Conservation (phyloP, 2,113 vertebrate species). For the Myrmecophaga tridactyla region DNA sequence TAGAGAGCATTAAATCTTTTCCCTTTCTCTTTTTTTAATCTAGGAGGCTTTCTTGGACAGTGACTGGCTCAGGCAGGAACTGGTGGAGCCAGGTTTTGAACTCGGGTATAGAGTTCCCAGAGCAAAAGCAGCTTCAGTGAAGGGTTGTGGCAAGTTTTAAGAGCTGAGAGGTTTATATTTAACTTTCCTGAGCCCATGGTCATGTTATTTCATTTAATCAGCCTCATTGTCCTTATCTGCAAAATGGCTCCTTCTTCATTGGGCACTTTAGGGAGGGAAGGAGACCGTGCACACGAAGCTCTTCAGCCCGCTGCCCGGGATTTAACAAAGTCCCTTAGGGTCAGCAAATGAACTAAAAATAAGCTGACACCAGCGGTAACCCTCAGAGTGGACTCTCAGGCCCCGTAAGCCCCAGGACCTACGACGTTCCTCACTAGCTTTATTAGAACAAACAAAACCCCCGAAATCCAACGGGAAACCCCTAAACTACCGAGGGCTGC, state of each 20-base stretch:
- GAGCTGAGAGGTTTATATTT: background rate
- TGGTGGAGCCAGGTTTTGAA: background rate
- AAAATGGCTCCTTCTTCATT: background rate
- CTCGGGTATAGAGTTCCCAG: background rate
- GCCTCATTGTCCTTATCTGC: background rate
- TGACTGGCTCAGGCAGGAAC: background rate
- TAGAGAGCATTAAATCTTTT: background rate
- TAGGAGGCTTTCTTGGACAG: background rate
- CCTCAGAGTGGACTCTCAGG: background rate
- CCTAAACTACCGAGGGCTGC: background rate
- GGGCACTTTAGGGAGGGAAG: background rate
- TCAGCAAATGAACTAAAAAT: background rate
- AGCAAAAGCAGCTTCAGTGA: background rate
- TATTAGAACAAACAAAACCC: background rate
- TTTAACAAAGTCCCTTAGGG: background rate
- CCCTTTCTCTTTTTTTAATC: background rate
- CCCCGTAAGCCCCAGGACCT: background rate
- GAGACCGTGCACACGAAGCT: background rate
- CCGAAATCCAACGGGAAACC: background rate
- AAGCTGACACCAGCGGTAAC: background rate
- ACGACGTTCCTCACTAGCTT: background rate
- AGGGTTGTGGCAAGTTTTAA: background rate
- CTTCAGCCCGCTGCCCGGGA: background rate
- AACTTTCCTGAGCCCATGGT: background rate
- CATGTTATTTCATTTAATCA: background rate